Base-by-base conservation (phyloP, 2,113 vertebrate species). In the Xyliphius kryptos region DNA sequence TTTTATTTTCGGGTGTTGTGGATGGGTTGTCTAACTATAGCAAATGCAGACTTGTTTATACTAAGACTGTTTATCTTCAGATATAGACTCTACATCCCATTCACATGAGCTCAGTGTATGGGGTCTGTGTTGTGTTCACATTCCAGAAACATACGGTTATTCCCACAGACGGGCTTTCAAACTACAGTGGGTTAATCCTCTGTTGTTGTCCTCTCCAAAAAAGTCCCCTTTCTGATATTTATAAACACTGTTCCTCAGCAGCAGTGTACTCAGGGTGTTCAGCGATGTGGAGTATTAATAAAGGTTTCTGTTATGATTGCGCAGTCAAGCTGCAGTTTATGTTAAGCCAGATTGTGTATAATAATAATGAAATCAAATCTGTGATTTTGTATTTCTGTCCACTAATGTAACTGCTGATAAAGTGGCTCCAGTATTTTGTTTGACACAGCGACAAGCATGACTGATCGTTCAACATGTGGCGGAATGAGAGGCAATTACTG, bases 211-310 rank as follows among this genome's bases (percentile, higher is more conserved):
- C n/a, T n/a, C n/a, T n/a, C n/a, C n/a, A n/a, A n/a, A n/a, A n/a
- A n/a, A n/a, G n/a, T n/a, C 1, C 55, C 20, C 43, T 57, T 58
- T 51, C 48, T 52, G 21, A 16, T 59, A 52, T 66, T 58, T 58
- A 58, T 66, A 66, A 66, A 66, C 56, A 59, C 8, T 2, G 21
- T 52, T 59, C 37, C 47, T 59, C 37, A 3, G 47, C 37, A 59
- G 47, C 11, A 12, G 51, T 52, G 41, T 44, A 52, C 38, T 52
- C 10, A 19, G n/a, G 43, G 47, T 13, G 46, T 12, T 52, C 50
- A 41, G 14, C 36, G 8, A 43, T 16, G 40, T 5, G 21, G 55
- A 14, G 15, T 41, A 66, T 66, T 58, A 58, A 51, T 66, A 59
- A 49, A 38, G 22, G n/a, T 20, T 61, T 2, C 11, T 8, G 47